A percentile compares a stretch with the other conserved stretches of the same genome.
phyloP scores from a whole-genome alignment of 1,140 invertebrate genomes.

The Conus betulinus region DNA sequence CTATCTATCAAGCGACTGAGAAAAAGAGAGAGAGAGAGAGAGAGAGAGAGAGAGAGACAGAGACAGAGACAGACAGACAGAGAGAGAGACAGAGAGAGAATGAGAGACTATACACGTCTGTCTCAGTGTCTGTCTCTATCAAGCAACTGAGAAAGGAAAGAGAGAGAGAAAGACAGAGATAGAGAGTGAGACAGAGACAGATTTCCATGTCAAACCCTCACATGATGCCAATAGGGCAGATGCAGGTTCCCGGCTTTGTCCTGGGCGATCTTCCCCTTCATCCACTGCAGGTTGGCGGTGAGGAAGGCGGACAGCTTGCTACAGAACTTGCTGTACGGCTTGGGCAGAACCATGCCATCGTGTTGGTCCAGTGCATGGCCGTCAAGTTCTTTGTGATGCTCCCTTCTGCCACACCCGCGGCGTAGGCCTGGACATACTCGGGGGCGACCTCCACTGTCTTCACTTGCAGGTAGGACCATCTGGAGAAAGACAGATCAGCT shows the following conservation, averaged over 20 bases:
- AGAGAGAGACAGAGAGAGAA: too few species aligned
- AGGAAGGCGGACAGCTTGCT: constrained; percentile 82
- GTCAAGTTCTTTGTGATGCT: constrained; percentile 72
- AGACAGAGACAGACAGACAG: too few species aligned
- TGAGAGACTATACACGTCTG: too few species aligned
- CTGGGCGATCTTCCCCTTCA: constrained; percentile 79
- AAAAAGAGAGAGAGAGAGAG: too few species aligned
- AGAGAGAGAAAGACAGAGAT: too few species aligned
- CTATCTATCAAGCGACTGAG: too few species aligned
- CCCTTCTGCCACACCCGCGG: constrained; percentile 92
- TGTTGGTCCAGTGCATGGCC: constrained; percentile 85
- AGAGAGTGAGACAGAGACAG: too few species aligned
- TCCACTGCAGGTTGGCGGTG: constrained; percentile 74
- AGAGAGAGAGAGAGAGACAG: too few species aligned
- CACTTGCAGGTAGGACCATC: constrained; percentile 72
- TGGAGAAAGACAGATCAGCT: constrained; percentile 30
- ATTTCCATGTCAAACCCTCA: constrained; percentile 68
- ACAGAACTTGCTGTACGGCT: constrained; percentile 82
- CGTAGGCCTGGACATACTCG: constrained; percentile 86
- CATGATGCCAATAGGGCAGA: constrained; percentile 87
- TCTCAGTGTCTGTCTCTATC: too few species aligned
- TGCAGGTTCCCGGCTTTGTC: constrained; percentile 51
- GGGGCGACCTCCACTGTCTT: constrained; percentile 56
- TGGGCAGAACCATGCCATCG: constrained; percentile 79
- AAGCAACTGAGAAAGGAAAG: too few species aligned